A percentile compares a stretch with the other conserved stretches of the same genome.
phyloP scores from a whole-genome alignment of 2,888 invertebrate species.

The Geotrupes spiniger region DNA sequence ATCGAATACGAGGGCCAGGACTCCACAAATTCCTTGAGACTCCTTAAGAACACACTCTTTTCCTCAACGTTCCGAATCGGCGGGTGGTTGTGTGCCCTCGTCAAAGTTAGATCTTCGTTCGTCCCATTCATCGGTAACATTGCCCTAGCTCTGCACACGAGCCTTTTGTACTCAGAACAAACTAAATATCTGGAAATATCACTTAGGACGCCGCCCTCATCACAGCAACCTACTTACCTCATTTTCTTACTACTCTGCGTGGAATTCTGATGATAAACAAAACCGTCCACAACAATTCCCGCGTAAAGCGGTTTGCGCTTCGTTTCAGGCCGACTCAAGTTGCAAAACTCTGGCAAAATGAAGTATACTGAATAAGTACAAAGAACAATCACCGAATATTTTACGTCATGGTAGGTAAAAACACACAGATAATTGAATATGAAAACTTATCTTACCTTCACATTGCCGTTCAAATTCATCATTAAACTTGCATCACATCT shows the following conservation, averaged over 20 bases:
- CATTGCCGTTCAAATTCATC: too few relatives aligned
- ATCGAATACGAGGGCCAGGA: constrained; percentile 25
- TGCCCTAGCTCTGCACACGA: constrained; percentile 36
- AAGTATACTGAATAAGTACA: too few relatives aligned
- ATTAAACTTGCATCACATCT: too few relatives aligned
- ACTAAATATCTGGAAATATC: constrained; percentile 32
- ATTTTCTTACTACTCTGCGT: constrained; percentile 29
- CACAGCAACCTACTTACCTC: constrained; percentile 31
- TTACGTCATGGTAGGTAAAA: constrained; percentile 27
- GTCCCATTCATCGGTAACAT: constrained; percentile 31
- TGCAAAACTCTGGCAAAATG: too few relatives aligned
- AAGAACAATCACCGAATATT: constrained; percentile 10
- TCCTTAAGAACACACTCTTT: constrained; percentile 20
- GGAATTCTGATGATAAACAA: constrained; percentile 37
- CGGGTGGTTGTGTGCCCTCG: constrained; percentile 35
- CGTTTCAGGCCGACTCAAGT: too few relatives aligned
- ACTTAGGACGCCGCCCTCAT: neutral
- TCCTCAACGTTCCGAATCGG: constrained; percentile 27
- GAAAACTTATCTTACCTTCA: too few relatives aligned
- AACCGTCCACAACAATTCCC: constrained; percentile 34
- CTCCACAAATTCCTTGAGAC: constrained; percentile 29
- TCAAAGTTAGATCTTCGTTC: constrained; percentile 30
- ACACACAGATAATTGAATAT: too few relatives aligned
- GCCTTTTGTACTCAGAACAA: constrained; percentile 36
- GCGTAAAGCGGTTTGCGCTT: constrained; percentile 1